These are phyloP conservation scores for Vulpes vulpes DNA, from an alignment of 2,113 vertebrate species.

Conservation along the genomic window DNA sequence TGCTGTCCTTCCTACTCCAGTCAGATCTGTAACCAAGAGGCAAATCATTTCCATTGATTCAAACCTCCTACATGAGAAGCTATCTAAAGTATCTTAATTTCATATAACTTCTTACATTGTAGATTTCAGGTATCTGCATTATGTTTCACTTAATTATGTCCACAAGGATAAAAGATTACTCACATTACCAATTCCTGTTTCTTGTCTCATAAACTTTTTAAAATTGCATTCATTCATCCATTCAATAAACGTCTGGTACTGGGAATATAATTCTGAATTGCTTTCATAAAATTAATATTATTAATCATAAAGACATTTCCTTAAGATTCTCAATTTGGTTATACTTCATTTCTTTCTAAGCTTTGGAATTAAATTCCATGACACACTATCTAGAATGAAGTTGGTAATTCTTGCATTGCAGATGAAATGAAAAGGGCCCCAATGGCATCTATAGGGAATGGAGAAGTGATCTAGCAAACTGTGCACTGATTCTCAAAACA, in stretches of 20 bases:
- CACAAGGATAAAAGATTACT: conserved; percentile 59
- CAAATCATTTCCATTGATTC: conserved; percentile 12
- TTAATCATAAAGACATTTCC: conserved; percentile 79
- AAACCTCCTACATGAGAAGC: neutral
- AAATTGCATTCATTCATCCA: conserved; percentile 74
- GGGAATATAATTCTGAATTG: conserved; percentile 63
- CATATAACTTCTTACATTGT: neutral
- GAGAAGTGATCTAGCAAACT: neutral
- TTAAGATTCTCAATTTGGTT: conserved; percentile 64
- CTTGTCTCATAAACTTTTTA: conserved; percentile 72
- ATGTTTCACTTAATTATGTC: conserved; percentile 67
- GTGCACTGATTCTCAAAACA: neutral
- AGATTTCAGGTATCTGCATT: conserved; percentile 54
- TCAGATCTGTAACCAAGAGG: neutral
- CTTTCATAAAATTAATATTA: conserved; percentile 77
- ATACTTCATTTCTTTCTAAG: conserved; percentile 65
- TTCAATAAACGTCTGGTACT: conserved; percentile 64
- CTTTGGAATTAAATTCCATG: conserved; percentile 60
- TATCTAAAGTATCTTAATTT: neutral
- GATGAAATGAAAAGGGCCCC: neutral
- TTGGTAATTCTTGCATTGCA: neutral
- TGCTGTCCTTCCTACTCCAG: neutral
- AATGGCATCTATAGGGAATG: neutral
- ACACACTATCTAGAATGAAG: neutral
- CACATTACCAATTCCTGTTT: conserved; percentile 65